These are phyloP conservation scores for Piprites chloris DNA, from an alignment of 2,113 vertebrate species.

Conservation along the genomic window DNA sequence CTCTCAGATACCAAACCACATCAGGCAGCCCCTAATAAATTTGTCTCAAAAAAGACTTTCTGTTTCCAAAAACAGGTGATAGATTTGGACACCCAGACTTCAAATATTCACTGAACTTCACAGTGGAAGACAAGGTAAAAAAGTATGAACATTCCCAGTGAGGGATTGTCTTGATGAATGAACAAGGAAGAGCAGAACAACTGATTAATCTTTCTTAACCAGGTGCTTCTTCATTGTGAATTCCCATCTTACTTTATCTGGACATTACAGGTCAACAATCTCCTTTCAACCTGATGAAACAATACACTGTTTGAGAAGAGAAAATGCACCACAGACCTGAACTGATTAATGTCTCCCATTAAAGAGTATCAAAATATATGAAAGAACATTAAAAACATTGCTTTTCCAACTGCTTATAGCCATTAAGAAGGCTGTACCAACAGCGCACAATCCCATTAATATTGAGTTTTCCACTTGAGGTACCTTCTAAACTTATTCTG, in stretches of 20 bases:
- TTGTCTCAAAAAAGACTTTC: neutral
- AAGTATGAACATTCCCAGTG: neutral
- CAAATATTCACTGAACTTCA: neutral
- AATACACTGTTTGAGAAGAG: neutral
- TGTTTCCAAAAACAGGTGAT: neutral
- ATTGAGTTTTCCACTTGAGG: neutral
- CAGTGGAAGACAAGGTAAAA: neutral
- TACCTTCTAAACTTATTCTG: neutral
- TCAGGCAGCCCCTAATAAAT: neutral
- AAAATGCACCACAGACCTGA: neutral
- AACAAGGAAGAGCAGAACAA: neutral
- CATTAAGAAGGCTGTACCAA: neutral
- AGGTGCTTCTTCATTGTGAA: neutral
- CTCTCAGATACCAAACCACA: neutral
- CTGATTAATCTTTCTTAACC: neutral
- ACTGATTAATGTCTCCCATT: neutral
- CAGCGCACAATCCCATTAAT: neutral
- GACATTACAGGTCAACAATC: neutral
- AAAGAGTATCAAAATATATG: neutral
- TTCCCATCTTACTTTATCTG: neutral
- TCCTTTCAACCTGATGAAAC: neutral
- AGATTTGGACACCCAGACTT: fast-evolving
- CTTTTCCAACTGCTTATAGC: neutral
- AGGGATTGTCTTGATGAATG: neutral
- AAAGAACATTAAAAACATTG: neutral